Percentiles rank a stretch among this genome's conserved stretches.
phyloP scores from a whole-genome alignment of 2,113 vertebrate genomes.

The Recurvirostra avosetta region DNA sequence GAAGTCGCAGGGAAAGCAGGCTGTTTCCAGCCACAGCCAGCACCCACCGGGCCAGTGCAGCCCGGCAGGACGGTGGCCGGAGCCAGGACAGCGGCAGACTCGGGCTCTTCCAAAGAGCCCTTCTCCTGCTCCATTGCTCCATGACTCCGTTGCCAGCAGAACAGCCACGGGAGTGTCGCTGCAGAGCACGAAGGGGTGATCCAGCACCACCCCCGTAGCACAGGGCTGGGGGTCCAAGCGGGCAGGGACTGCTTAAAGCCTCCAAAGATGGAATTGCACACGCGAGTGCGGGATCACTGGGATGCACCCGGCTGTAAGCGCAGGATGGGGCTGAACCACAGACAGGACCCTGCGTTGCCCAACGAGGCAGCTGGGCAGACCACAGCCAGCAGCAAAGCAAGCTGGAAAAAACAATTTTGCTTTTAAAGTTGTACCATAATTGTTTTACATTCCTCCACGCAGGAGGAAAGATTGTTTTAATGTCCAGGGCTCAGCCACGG shows the following conservation, averaged over 20 bases:
- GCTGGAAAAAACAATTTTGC: neutral
- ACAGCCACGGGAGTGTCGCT: fast-evolving
- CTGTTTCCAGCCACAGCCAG: neutral
- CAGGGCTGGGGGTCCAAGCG: too few species aligned
- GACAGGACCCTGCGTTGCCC: too few species aligned
- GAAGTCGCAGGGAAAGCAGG: neutral
- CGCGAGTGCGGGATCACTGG: fast-evolving
- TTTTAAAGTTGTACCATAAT: neutral
- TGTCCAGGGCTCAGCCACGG: neutral
- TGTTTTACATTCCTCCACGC: neutral
- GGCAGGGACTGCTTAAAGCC: neutral
- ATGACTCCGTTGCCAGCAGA: neutral
- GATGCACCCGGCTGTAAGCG: neutral
- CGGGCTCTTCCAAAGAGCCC: neutral
- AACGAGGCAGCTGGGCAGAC: neutral
- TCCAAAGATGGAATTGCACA: neutral
- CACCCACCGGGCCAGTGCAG: fast-evolving
- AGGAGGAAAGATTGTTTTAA: neutral
- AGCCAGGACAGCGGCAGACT: neutral
- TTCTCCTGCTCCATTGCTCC: neutral
- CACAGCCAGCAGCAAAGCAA: neutral
- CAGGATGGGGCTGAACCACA: neutral
- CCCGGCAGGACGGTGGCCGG: fast-evolving
- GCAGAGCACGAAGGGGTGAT: neutral
- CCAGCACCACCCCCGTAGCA: neutral